A percentile compares a stretch with the other conserved stretches of the same genome.
These are phyloP conservation scores for Mormyrus proboscirostris DNA, from an alignment of 2,797 vertebrate species.

Conservation along the genomic window DNA sequence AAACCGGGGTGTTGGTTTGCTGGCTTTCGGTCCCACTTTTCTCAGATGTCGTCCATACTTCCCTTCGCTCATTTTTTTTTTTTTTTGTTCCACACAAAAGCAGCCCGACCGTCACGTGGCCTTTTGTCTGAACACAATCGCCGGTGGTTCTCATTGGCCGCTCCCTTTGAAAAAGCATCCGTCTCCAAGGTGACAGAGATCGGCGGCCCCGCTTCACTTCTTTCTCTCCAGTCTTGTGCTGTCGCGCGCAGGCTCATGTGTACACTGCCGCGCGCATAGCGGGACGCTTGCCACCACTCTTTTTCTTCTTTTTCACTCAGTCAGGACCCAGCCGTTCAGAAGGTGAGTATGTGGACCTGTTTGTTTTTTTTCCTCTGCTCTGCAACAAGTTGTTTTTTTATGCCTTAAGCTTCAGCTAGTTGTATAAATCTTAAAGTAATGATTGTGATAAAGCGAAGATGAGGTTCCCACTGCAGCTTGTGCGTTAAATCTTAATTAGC, in stretches of 20 bases:
- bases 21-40: slow-evolving; percentile 11
- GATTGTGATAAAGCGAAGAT: not conserved
- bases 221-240: slow-evolving; percentile 40
- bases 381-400: not conserved
- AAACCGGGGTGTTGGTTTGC: not conserved
- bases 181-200: slow-evolving; percentile 67
- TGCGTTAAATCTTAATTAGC: not conserved
- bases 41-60: slow-evolving; percentile 1
- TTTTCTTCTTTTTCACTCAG: not conserved
- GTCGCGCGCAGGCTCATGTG: not conserved
- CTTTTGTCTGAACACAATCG: slow-evolving; percentile 67
- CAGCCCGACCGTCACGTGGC: slow-evolving; percentile 64
- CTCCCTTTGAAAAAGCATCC: slow-evolving; percentile 67
- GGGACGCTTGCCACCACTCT: slow-evolving; percentile 32
- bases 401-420: not conserved
- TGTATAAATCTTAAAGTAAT: not conserved
- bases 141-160: slow-evolving; percentile 63
- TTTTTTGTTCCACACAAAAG: slow-evolving; percentile 44
- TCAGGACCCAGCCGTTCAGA: not conserved
- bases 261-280: slow-evolving; percentile 41
- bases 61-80: slow-evolving; percentile 10
- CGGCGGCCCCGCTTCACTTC: slow-evolving; percentile 65
- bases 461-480: not conserved
- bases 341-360: slow-evolving; percentile 49
- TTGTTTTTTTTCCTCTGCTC: not conserved